Conservation (phyloP, 2,888 invertebrate genomes). For the Empis livida region DNA sequence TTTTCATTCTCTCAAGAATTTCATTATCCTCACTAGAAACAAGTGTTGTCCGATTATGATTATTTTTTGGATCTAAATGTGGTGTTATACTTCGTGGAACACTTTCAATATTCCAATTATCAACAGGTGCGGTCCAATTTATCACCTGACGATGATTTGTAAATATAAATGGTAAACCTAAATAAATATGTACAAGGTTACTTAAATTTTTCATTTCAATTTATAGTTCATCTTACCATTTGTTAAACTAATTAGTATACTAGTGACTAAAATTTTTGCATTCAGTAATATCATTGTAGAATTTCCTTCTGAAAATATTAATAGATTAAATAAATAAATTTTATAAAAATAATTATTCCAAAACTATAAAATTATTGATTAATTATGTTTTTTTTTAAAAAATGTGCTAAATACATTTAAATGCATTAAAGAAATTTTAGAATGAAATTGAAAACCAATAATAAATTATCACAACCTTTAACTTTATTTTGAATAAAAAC, state of each 20-base stretch:
- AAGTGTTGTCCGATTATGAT: conserved; percentile 23
- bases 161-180: conserved; percentile 27
- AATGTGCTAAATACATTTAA: too few relatives aligned
- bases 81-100: conserved; percentile 33
- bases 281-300: too few relatives aligned
- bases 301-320: too few relatives aligned
- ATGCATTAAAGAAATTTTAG: too few relatives aligned
- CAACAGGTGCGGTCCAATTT: conserved; percentile 29
- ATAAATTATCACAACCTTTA: too few relatives aligned
- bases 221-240: conserved; percentile 10
- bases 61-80: conserved; percentile 24
- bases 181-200: conserved; percentile 11
- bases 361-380: too few relatives aligned
- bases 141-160: conserved; percentile 20
- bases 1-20: conserved; percentile 24
- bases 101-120: conserved; percentile 28
- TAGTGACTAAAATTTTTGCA: conserved; percentile 10
- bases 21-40: conserved; percentile 26
- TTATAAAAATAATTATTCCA: too few relatives aligned
- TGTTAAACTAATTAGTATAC: conserved; percentile 9
- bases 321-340: too few relatives aligned
- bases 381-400: too few relatives aligned
- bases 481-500: too few relatives aligned
- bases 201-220: conserved; percentile 16
- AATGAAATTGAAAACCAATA: too few relatives aligned